Evolutionary conservation across 2,888 invertebrate genomes (phyloP).

Genomic region (Rosalia funebris): DNA sequence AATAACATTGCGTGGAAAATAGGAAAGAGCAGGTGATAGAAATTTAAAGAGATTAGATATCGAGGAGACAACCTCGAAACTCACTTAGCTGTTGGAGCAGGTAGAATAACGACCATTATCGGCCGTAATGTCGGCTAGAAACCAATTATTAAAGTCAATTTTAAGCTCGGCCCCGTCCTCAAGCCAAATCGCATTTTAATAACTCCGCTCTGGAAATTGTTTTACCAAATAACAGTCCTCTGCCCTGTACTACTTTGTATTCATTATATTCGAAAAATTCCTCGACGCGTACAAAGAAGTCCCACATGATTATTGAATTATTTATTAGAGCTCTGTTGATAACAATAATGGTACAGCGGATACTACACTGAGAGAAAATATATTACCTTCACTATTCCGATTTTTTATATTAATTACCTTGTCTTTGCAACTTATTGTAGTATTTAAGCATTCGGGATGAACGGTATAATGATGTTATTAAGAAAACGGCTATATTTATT

Average conservation of each 20-base stretch:
- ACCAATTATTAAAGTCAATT: conserved; percentile 53
- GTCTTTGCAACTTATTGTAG: too few relatives aligned
- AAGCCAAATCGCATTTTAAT: conserved; percentile 55
- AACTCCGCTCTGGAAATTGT: conserved; percentile 53
- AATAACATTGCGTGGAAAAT: conserved; percentile 15
- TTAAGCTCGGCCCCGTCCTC: conserved; percentile 43
- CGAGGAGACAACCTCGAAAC: conserved; percentile 26
- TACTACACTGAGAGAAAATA: background rate
- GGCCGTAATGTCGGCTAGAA: conserved; percentile 49
- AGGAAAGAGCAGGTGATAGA: conserved; percentile 26
- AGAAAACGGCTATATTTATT: too few relatives aligned
- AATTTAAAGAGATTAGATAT: conserved; percentile 26
- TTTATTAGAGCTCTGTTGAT: background rate
- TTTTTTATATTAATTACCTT: too few relatives aligned
- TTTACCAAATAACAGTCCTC: conserved; percentile 50
- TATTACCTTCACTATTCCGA: too few relatives aligned
- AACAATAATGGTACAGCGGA: background rate
- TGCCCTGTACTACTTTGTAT: conserved; percentile 33
- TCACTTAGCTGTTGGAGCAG: conserved; percentile 38
- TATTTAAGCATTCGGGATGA: too few relatives aligned
- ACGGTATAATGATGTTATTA: too few relatives aligned
- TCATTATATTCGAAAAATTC: conserved; percentile 20
- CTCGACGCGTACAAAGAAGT: background rate
- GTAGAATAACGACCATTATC: conserved; percentile 45
- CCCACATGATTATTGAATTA: conserved; percentile 6